Percentiles rank a stretch among this genome's conserved stretches.
These are phyloP conservation scores for Lethenteron reissneri DNA, from an alignment of 2,113 vertebrate genomes.

Conservation along the genomic window DNA sequence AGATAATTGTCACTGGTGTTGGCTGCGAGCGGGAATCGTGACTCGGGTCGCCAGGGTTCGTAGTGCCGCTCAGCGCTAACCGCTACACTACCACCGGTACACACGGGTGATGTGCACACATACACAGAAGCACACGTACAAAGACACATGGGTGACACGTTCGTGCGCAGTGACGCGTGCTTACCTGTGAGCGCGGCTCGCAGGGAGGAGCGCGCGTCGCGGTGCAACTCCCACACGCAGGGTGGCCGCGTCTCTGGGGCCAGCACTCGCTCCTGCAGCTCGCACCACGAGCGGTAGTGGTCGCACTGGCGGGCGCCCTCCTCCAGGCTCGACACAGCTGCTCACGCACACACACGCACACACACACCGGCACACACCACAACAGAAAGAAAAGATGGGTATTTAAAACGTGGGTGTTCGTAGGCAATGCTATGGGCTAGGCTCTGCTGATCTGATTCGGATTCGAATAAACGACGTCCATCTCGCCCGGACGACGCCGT, in stretches of 20 bases:
- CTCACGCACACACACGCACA: neutral
- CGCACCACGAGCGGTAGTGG: slow-evolving; percentile 56
- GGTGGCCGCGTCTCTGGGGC: slow-evolving; percentile 46
- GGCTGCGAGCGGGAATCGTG: too few relatives aligned
- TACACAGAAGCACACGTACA: neutral
- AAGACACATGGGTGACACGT: neutral
- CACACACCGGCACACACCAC: neutral
- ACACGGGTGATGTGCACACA: neutral
- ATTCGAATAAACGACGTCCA: too few relatives aligned
- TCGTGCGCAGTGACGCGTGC: neutral
- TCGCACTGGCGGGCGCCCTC: slow-evolving; percentile 63
- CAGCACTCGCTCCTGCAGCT: slow-evolving; percentile 64
- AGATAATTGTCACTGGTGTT: too few relatives aligned
- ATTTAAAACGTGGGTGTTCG: too few relatives aligned
- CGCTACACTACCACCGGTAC: neutral
- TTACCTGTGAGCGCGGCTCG: slow-evolving; percentile 48
- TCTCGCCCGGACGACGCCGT: too few relatives aligned
- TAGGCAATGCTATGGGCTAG: too few relatives aligned
- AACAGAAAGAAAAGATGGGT: too few relatives aligned
- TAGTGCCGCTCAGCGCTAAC: too few relatives aligned
- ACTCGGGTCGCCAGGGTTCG: too few relatives aligned
- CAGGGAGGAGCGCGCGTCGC: slow-evolving; percentile 47
- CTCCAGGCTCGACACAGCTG: slow-evolving; percentile 81
- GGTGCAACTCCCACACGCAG: slow-evolving; percentile 66
- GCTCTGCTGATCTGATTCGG: too few relatives aligned